phyloP scores from a whole-genome alignment of 2,797 vertebrate species.

The Manis pentadactyla region DNA sequence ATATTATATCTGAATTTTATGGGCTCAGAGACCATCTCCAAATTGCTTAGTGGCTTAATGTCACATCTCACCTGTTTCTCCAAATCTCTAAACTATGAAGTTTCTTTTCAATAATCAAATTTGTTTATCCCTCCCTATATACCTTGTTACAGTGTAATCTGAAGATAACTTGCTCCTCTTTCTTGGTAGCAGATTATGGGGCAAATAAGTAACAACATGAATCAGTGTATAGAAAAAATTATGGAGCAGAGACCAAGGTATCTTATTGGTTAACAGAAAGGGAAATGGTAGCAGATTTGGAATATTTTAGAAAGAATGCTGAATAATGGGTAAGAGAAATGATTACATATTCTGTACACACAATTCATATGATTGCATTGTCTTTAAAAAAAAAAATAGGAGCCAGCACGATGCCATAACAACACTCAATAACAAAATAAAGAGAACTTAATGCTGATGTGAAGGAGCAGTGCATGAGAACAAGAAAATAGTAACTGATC shows the following conservation, averaged over 20 bases:
- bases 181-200: neutral
- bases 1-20: neutral
- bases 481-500: neutral
- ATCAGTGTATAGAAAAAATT: neutral
- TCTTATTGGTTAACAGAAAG: neutral
- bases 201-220: neutral
- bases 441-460: neutral
- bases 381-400: neutral
- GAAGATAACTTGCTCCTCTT: neutral
- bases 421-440: neutral
- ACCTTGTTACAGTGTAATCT: neutral
- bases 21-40: neutral
- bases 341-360: constrained; percentile 22
- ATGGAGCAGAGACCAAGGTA: neutral
- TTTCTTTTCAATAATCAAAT: neutral
- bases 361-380: neutral
- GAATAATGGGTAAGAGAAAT: neutral
- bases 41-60: neutral
- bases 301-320: neutral
- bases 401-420: neutral
- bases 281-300: neutral
- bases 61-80: neutral
- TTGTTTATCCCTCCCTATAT: neutral
- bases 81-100: neutral
- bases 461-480: neutral